Percentiles rank a stretch among this genome's conserved stretches.
phyloP scores from a whole-genome alignment of 2,888 invertebrate species.

The Apodemia zela region DNA sequence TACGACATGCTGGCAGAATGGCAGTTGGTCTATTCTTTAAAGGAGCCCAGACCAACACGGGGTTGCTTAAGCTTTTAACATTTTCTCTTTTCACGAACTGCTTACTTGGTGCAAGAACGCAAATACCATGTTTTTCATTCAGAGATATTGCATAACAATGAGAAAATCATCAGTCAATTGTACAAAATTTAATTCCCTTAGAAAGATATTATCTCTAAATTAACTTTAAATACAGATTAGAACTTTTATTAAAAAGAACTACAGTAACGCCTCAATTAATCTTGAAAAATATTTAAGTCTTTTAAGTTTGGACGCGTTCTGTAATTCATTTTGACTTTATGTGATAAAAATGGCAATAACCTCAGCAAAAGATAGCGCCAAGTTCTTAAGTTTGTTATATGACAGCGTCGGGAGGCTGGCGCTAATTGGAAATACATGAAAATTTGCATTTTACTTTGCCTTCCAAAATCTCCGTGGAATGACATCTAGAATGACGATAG shows the following conservation, averaged over 20 bases:
- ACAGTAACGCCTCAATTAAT: not conserved
- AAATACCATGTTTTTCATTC: too few relatives aligned
- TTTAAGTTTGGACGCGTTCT: not conserved
- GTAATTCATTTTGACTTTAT: conserved; percentile 6
- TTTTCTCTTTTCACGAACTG: too few relatives aligned
- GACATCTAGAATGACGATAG: conserved; percentile 38
- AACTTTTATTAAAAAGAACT: not conserved
- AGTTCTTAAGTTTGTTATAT: conserved; percentile 39
- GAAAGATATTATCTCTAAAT: too few relatives aligned
- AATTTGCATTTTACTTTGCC: conserved; percentile 76
- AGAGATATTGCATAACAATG: too few relatives aligned
- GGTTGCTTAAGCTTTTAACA: too few relatives aligned
- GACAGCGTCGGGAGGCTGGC: conserved; percentile 36
- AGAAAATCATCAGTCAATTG: too few relatives aligned
- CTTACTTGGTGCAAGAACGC: too few relatives aligned
- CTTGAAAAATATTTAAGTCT: not conserved
- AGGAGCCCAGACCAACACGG: too few relatives aligned
- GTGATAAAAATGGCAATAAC: conserved; percentile 9
- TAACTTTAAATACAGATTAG: too few relatives aligned
- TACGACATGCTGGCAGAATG: too few relatives aligned
- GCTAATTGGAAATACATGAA: conserved; percentile 76
- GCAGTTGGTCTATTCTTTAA: too few relatives aligned
- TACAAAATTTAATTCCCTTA: too few relatives aligned
- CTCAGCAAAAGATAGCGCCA: conserved; percentile 17
- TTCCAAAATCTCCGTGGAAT: conserved; percentile 49